A percentile compares a stretch with the other conserved stretches of the same genome.
phyloP scores from a whole-genome alignment of 2,888 invertebrate genomes.

The Platycheirus rosarum region DNA sequence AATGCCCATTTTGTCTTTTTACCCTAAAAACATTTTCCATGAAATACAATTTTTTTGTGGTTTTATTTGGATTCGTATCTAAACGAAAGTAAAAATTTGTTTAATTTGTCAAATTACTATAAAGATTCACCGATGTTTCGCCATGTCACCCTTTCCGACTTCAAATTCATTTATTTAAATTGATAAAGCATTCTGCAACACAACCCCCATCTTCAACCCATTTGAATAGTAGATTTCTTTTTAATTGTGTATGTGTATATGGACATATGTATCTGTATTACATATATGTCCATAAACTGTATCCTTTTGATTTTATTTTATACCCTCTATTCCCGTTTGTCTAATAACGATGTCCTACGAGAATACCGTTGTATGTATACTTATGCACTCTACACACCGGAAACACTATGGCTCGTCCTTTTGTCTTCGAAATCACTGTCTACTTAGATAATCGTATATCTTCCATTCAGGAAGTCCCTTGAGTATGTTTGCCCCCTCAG shows the following conservation, averaged over 20 bases:
- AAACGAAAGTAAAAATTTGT: too few species aligned
- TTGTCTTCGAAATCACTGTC: background rate
- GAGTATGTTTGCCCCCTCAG: conserved; percentile 9
- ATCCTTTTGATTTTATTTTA: conserved; percentile 1
- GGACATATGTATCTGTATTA: background rate
- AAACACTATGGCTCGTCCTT: conserved; percentile 10
- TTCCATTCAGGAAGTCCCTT: conserved; percentile 3
- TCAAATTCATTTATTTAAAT: too few species aligned
- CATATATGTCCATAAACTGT: conserved; percentile 1
- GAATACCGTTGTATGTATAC: too few species aligned
- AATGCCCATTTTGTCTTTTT: too few species aligned
- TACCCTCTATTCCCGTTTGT: background rate
- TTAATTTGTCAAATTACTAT: too few species aligned
- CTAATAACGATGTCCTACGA: conserved; percentile 27
- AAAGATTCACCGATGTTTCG: too few species aligned
- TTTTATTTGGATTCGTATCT: too few species aligned
- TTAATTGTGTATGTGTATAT: background rate
- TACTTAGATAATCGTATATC: conserved; percentile 8
- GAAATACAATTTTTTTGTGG: too few species aligned
- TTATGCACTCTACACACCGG: conserved; percentile 18
- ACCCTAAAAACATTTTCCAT: too few species aligned
- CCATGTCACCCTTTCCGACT: too few species aligned
- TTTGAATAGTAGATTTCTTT: background rate
- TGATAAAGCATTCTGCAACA: too few species aligned
- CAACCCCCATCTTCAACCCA: too few species aligned